These are phyloP conservation scores for Oceanodroma leucorhoa DNA, from an alignment of 2,797 vertebrate species.

Conservation along the genomic window DNA sequence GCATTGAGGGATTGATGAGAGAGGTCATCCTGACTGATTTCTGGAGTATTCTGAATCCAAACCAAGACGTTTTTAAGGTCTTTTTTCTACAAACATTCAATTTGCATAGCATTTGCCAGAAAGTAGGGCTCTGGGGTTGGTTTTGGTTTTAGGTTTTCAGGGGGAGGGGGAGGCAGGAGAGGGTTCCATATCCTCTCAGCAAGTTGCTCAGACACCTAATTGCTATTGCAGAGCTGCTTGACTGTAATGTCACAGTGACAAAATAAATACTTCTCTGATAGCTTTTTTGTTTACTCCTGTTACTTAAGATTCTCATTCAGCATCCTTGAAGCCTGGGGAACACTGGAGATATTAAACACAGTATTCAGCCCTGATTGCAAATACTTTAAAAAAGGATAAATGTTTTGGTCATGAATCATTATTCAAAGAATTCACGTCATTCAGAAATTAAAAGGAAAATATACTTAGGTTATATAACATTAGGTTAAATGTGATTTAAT, in stretches of 20 bases:
- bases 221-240: background rate
- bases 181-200: background rate
- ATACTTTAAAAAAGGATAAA: background rate
- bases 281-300: background rate
- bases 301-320: background rate
- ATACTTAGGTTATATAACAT: background rate
- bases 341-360: background rate
- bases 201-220: background rate
- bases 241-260: background rate
- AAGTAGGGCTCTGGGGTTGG: background rate
- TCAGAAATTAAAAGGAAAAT: background rate
- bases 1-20: background rate
- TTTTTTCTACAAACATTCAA: background rate
- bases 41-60: background rate
- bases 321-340: background rate
- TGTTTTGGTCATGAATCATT: background rate
- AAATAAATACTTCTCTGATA: background rate
- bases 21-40: background rate
- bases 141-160: background rate
- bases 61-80: fast-evolving
- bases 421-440: background rate
- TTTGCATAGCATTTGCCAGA: background rate
- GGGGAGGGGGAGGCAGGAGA: background rate
- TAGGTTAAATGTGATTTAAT: background rate
- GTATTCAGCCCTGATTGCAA: background rate